phyloP scores from a whole-genome alignment of 92 coral and sea anemone species.

The Muricea muricata region DNA sequence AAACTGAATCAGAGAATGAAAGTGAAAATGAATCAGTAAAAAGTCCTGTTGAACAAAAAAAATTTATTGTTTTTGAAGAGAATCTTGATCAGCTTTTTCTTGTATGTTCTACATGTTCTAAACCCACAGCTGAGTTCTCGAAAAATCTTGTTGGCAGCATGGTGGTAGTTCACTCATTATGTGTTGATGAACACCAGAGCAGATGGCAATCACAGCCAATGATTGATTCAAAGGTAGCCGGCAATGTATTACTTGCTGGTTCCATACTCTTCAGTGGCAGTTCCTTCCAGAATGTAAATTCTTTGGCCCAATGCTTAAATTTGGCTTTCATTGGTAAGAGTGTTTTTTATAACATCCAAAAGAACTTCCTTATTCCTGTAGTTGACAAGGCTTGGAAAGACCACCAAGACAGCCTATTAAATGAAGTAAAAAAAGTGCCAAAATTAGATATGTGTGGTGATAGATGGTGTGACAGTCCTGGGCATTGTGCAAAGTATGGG shows the following conservation, averaged over 20 bases:
- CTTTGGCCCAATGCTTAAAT: constrained; percentile 50
- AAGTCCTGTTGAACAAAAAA: constrained; percentile 32
- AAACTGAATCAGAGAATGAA: constrained; percentile 26
- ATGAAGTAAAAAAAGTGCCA: constrained; percentile 21
- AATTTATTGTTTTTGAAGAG: constrained; percentile 53
- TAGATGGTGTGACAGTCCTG: constrained; percentile 62
- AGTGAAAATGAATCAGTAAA: background rate
- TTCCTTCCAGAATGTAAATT: constrained; percentile 41
- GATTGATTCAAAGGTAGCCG: constrained; percentile 41
- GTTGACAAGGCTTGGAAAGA: constrained; percentile 65
- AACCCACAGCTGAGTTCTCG: constrained; percentile 12
- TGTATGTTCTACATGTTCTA: constrained; percentile 54
- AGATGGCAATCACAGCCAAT: constrained; percentile 64
- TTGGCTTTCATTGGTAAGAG: constrained; percentile 51
- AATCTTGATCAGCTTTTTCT: constrained; percentile 44
- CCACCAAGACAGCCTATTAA: constrained; percentile 25
- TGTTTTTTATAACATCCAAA: constrained; percentile 46
- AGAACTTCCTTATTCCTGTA: constrained; percentile 62
- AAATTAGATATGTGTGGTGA: constrained; percentile 49
- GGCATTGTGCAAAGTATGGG: constrained; percentile 65
- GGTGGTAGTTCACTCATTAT: constrained; percentile 38
- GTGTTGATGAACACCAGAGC: constrained; percentile 37
- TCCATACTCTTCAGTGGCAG: too few relatives aligned
- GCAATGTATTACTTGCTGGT: constrained; percentile 61
- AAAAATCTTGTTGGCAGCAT: constrained; percentile 51